Percentiles rank a stretch among this genome's conserved stretches.
phyloP scores from a whole-genome alignment of 2,113 vertebrate species.

The Parus major region DNA sequence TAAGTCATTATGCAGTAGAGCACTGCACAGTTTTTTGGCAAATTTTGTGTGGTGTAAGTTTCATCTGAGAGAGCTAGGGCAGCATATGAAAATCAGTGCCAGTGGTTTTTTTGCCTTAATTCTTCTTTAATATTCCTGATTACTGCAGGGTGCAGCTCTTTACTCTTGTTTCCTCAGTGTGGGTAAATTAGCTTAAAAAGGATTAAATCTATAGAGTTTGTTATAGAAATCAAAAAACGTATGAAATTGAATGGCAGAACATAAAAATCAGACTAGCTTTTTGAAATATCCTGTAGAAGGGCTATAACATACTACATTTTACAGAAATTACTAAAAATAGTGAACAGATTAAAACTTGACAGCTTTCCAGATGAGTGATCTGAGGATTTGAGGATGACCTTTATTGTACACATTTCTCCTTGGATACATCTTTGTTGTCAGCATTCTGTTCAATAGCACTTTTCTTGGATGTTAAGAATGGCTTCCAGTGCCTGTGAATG shows the following conservation, averaged over 20 bases:
- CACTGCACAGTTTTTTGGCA: background rate
- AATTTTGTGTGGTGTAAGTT: background rate
- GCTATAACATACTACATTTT: background rate
- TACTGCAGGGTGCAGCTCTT: background rate
- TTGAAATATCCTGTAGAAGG: background rate
- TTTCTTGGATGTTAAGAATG: background rate
- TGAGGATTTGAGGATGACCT: background rate
- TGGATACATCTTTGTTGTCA: background rate
- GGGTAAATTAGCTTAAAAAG: background rate
- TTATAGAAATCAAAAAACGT: background rate
- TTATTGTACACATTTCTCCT: background rate
- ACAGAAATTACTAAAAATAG: background rate
- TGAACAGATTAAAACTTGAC: background rate
- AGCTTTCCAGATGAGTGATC: background rate
- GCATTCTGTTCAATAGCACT: background rate
- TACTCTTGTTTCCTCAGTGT: background rate
- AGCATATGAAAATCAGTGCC: background rate
- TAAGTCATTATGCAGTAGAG: background rate
- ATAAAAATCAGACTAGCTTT: background rate
- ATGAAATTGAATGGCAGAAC: background rate
- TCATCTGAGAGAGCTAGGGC: background rate
- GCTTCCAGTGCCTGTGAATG: background rate
- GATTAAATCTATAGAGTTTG: background rate
- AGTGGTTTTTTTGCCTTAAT: background rate
- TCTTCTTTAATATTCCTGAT: background rate